These are phyloP conservation scores for Oryzias melastigma DNA, from an alignment of 2,113 vertebrate genomes.

Conservation along the genomic window DNA sequence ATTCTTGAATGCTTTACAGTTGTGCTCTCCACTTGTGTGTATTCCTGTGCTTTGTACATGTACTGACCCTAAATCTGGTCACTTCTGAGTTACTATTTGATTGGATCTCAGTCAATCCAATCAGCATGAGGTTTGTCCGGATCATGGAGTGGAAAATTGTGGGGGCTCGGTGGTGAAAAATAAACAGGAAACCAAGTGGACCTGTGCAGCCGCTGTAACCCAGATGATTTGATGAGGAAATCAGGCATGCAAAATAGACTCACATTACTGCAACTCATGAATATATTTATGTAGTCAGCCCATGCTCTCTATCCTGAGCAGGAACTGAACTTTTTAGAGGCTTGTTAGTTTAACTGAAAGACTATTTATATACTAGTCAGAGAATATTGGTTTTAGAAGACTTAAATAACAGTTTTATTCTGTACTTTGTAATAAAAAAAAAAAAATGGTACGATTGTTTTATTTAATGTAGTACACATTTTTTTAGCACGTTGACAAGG, in stretches of 20 bases:
- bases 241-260: conserved; percentile 43
- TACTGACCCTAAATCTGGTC: conserved; percentile 30
- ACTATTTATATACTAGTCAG: too few species aligned
- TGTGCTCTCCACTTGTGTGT: neutral
- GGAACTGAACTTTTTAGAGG: neutral
- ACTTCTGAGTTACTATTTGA: conserved; percentile 49
- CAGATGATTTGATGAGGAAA: conserved; percentile 55
- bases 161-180: conserved; percentile 2
- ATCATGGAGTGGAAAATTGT: conserved; percentile 19
- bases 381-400: too few species aligned
- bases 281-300: neutral
- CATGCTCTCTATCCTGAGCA: neutral
- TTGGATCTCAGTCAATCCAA: conserved; percentile 72
- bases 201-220: conserved; percentile 16
- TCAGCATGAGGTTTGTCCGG: conserved; percentile 47
- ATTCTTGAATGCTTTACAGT: conserved; percentile 11
- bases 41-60: neutral
- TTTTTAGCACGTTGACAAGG: too few species aligned
- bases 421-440: too few species aligned
- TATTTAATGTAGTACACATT: too few species aligned
- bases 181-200: conserved; percentile 37
- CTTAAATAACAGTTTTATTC: too few species aligned
- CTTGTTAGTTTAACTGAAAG: too few species aligned
- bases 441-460: too few species aligned
- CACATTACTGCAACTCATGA: conserved; percentile 1